Evolutionary conservation across 2,797 vertebrate species (phyloP).

Genomic region (Nannoperca obscura): DNA sequence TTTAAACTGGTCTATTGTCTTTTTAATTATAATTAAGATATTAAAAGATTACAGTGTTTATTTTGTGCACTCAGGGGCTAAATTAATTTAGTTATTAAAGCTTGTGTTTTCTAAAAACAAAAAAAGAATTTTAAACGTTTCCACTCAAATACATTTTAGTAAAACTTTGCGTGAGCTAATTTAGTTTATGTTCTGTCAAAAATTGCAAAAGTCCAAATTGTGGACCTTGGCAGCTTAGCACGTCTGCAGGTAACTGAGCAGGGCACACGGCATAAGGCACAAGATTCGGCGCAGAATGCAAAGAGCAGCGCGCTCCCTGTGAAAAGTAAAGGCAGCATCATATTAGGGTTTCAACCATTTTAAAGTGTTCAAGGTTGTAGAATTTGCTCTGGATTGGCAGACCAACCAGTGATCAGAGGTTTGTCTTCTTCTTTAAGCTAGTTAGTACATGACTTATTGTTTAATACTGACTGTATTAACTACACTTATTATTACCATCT

Average conservation of each 20-base stretch:
- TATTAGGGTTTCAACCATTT: constrained; percentile 62
- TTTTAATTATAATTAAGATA: background rate
- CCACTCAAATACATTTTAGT: background rate
- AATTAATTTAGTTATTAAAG: background rate
- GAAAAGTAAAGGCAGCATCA: constrained; percentile 68
- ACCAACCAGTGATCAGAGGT: constrained; percentile 33
- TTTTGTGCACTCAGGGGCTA: background rate
- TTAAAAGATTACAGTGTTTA: background rate
- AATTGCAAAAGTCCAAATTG: constrained; percentile 13
- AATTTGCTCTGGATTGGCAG: constrained; percentile 38
- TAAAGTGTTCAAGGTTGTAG: constrained; percentile 32
- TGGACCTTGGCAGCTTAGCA: constrained; percentile 19
- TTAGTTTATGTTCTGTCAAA: constrained; percentile 25
- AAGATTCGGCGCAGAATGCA: constrained; percentile 39
- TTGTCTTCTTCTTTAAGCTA: constrained; percentile 55
- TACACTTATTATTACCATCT: constrained; percentile 11
- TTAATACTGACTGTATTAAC: background rate
- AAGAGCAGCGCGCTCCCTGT: constrained; percentile 50
- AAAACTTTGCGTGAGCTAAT: constrained; percentile 12
- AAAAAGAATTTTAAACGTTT: background rate
- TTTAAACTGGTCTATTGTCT: background rate
- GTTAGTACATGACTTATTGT: constrained; percentile 41
- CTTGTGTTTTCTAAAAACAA: background rate
- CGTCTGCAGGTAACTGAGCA: constrained; percentile 27
- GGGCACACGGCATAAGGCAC: constrained; percentile 16